phyloP scores from a whole-genome alignment of 1,140 invertebrate species.

The Phymastichus coffea region DNA sequence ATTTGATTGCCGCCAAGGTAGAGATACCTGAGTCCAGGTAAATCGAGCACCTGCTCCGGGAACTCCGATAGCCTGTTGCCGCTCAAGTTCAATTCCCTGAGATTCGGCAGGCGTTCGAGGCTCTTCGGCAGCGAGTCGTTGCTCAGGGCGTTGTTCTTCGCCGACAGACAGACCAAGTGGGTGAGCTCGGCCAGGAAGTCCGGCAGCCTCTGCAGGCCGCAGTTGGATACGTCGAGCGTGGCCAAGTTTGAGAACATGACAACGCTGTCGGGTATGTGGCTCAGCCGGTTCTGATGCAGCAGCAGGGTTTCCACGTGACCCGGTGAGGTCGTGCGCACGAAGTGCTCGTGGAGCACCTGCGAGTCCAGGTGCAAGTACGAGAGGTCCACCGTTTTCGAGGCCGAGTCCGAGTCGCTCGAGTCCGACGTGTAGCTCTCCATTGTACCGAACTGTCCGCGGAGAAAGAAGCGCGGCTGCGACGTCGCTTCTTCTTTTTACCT shows the following conservation, averaged over 20 bases:
- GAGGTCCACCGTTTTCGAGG: slow-evolving; percentile 68
- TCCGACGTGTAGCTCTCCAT: slow-evolving; percentile 80
- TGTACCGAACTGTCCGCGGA: too few species aligned
- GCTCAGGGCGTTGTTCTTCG: slow-evolving; percentile 83
- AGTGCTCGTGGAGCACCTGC: slow-evolving; percentile 59
- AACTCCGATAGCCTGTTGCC: slow-evolving; percentile 84
- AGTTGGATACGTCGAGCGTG: slow-evolving; percentile 84
- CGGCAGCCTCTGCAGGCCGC: slow-evolving; percentile 74
- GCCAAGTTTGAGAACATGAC: slow-evolving; percentile 68
- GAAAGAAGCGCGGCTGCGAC: too few species aligned
- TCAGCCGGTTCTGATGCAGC: slow-evolving; percentile 71
- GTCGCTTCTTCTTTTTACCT: too few species aligned
- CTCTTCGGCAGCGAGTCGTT: slow-evolving; percentile 84
- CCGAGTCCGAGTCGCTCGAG: slow-evolving; percentile 74
- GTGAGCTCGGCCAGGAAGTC: slow-evolving; percentile 70
- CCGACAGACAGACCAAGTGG: slow-evolving; percentile 75
- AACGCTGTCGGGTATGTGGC: slow-evolving; percentile 55
- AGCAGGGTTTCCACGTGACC: slow-evolving; percentile 67
- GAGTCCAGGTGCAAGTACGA: slow-evolving; percentile 67
- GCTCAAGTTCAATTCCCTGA: slow-evolving; percentile 88
- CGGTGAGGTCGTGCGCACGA: slow-evolving; percentile 61
- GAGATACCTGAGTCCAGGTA: slow-evolving; percentile 75
- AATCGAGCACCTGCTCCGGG: slow-evolving; percentile 82
- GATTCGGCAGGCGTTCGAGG: slow-evolving; percentile 61
- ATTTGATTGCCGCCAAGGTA: slow-evolving; percentile 90